Conservation (phyloP, 2,113 vertebrate species). For the Indri indri region DNA sequence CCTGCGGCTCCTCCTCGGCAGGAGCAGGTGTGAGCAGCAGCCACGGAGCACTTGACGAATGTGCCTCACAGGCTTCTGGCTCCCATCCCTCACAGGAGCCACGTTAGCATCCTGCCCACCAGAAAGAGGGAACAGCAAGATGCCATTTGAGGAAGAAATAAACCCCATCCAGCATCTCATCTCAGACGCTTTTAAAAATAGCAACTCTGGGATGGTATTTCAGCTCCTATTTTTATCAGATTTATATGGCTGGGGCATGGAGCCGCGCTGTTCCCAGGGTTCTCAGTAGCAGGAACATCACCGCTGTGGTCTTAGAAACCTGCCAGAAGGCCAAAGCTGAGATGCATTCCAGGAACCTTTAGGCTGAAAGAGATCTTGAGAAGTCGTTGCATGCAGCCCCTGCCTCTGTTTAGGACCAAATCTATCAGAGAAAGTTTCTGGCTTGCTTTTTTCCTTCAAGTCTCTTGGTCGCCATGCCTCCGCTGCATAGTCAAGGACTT, state of each 20-base stretch:
- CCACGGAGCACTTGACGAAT: not conserved
- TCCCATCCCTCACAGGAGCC: slow-evolving; percentile 46
- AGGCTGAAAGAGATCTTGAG: not conserved
- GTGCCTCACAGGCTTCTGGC: slow-evolving; percentile 43
- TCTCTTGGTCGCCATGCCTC: not conserved
- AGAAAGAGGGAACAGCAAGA: slow-evolving; percentile 44
- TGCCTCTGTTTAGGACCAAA: not conserved
- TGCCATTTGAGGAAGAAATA: slow-evolving; percentile 55
- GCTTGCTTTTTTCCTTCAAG: not conserved
- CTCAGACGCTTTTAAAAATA: slow-evolving; percentile 76
- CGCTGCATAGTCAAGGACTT: not conserved
- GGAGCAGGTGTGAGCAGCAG: not conserved
- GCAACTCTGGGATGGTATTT: slow-evolving; percentile 66
- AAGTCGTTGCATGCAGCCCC: not conserved
- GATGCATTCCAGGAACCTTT: slow-evolving; percentile 41
- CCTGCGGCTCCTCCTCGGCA: not conserved
- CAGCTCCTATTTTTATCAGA: slow-evolving; percentile 77
- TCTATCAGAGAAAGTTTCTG: not conserved
- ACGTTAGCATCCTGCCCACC: slow-evolving; percentile 63
- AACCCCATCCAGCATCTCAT: slow-evolving; percentile 68
- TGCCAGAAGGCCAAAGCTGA: not conserved
- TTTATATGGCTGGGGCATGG: slow-evolving; percentile 63
- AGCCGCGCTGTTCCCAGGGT: slow-evolving; percentile 58
- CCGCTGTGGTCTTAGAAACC: slow-evolving; percentile 12
- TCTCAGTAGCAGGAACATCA: slow-evolving; percentile 61